Conservation (phyloP, 2,113 vertebrate species). For the Syrrhaptes paradoxus region DNA sequence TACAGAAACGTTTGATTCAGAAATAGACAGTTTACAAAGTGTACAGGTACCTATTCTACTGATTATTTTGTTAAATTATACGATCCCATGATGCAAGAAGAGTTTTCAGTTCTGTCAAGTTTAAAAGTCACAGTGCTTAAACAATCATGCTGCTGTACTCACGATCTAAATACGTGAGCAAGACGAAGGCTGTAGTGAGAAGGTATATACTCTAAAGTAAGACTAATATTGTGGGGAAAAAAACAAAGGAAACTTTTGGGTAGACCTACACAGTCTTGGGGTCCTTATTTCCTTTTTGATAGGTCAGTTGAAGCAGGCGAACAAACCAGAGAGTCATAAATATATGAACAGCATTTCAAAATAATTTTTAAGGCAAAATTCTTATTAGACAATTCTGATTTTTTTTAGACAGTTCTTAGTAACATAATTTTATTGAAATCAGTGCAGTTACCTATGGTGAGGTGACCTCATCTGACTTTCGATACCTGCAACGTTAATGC, state of each 20-base stretch:
- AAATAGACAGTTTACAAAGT: constrained; percentile 69
- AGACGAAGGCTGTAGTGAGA: not conserved
- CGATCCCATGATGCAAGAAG: not conserved
- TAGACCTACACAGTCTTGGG: not conserved
- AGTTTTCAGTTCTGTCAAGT: not conserved
- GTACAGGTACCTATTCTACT: constrained; percentile 74
- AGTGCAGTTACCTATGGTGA: not conserved
- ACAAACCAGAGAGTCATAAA: not conserved
- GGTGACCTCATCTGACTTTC: not conserved
- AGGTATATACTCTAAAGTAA: not conserved
- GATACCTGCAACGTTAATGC: not conserved
- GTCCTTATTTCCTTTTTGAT: not conserved
- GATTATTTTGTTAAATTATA: not conserved
- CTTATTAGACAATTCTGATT: not conserved
- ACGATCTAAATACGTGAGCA: not conserved
- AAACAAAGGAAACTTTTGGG: not conserved
- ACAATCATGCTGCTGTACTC: not conserved
- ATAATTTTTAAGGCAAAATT: not conserved
- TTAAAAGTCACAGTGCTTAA: not conserved
- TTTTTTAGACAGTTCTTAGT: not conserved
- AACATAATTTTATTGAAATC: not conserved
- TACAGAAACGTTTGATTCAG: constrained; percentile 78
- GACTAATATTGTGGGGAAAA: not conserved
- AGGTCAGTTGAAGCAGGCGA: not conserved
- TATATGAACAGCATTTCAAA: not conserved